Evolutionary conservation across 2,888 invertebrate species (phyloP).

Genomic region (Leptinotarsa peninsularis): DNA sequence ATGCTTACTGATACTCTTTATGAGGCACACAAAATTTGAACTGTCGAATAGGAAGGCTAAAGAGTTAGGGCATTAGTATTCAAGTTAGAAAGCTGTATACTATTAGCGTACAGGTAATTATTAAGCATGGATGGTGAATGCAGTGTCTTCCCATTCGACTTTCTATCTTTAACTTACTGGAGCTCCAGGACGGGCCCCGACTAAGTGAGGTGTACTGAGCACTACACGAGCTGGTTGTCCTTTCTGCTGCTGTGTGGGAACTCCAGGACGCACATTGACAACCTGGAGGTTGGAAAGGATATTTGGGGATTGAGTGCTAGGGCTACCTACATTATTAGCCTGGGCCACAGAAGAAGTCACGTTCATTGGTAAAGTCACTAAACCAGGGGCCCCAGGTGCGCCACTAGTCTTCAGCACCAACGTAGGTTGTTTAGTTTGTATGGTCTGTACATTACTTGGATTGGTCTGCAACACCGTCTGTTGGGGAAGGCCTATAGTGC

Average conservation of each 20-base stretch:
- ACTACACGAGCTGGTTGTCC: constrained; percentile 85
- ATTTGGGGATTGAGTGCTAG: constrained; percentile 62
- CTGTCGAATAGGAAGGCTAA: constrained; percentile 47
- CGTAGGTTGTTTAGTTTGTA: constrained; percentile 64
- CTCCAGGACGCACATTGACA: constrained; percentile 84
- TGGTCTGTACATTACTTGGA: constrained; percentile 64
- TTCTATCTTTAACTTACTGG: constrained; percentile 73
- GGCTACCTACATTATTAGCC: constrained; percentile 66
- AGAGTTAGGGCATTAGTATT: constrained; percentile 37
- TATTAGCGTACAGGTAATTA: constrained; percentile 36
- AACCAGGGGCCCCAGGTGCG: constrained; percentile 66
- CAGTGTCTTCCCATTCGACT: constrained; percentile 53
- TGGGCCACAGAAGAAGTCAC: constrained; percentile 71
- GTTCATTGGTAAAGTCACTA: constrained; percentile 75
- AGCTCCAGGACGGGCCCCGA: constrained; percentile 83
- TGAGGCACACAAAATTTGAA: constrained; percentile 44
- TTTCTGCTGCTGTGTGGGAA: constrained; percentile 79
- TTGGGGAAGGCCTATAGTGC: constrained; percentile 73
- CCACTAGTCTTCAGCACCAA: constrained; percentile 65
- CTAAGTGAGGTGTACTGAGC: constrained; percentile 82
- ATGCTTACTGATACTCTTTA: constrained; percentile 29
- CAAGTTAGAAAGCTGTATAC: constrained; percentile 39
- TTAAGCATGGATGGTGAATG: constrained; percentile 11
- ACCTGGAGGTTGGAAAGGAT: constrained; percentile 81
- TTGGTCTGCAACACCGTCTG: constrained; percentile 70